Evolutionary conservation across 2,888 invertebrate genomes (phyloP).

Genomic region (Temnothorax rugatulus): DNA sequence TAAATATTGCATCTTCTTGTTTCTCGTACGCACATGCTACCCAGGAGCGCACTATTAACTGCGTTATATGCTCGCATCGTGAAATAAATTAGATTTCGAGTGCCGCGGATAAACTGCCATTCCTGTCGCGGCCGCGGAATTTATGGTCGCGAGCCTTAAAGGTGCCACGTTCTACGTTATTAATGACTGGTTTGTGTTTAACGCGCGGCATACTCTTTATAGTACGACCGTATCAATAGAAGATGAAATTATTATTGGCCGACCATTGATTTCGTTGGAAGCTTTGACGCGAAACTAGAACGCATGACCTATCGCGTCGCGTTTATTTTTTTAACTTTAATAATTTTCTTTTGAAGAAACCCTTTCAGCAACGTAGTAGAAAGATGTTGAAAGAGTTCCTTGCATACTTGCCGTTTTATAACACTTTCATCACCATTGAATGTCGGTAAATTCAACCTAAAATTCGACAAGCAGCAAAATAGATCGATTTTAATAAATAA

Average conservation of each 20-base stretch:
- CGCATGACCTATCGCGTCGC: neutral
- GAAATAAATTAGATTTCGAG: constrained; percentile 69
- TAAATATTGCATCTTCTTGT: constrained; percentile 32
- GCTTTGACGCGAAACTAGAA: constrained; percentile 17
- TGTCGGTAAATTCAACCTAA: neutral
- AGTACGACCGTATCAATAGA: constrained; percentile 50
- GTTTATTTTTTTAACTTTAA: constrained; percentile 20
- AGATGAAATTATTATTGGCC: constrained; percentile 50
- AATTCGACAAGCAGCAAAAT: neutral
- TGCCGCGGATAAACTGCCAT: constrained; percentile 62
- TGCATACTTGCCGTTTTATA: neutral
- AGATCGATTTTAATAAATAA: neutral
- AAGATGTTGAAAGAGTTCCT: neutral
- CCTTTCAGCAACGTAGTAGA: too few relatives aligned
- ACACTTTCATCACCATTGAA: neutral
- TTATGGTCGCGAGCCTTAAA: constrained; percentile 63
- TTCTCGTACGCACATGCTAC: neutral
- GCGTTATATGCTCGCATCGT: constrained; percentile 47
- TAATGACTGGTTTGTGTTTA: constrained; percentile 64
- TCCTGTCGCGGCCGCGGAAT: constrained; percentile 59
- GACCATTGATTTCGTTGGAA: constrained; percentile 24
- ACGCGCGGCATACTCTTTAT: constrained; percentile 60
- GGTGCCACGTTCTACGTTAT: constrained; percentile 63
- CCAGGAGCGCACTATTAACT: constrained; percentile 28
- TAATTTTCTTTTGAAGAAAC: neutral